Evolutionary conservation across 1,140 invertebrate genomes (phyloP).

Genomic region (Dendrolimus kikuchii): DNA sequence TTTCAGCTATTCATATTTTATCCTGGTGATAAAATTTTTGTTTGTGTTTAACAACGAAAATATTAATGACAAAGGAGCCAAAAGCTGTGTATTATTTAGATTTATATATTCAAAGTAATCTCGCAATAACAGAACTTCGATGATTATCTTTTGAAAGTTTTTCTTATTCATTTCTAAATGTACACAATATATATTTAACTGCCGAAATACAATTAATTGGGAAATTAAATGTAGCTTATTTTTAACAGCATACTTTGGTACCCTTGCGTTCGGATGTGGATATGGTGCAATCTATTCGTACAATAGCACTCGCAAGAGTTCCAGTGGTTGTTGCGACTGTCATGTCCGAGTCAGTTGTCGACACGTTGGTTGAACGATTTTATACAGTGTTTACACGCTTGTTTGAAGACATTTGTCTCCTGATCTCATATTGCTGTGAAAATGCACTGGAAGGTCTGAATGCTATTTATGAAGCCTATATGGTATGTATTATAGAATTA

Average conservation of each 20-base stretch:
- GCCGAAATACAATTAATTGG: too few relatives aligned
- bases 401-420: slow-evolving; percentile 34
- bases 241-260: slow-evolving; percentile 18
- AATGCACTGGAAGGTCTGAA: slow-evolving; percentile 27
- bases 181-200: too few relatives aligned
- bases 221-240: background rate
- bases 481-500: slow-evolving; percentile 22
- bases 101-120: too few relatives aligned
- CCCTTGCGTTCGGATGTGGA: slow-evolving; percentile 25
- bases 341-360: slow-evolving; percentile 13
- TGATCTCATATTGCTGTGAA: slow-evolving; percentile 26
- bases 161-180: too few relatives aligned
- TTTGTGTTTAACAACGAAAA: too few relatives aligned
- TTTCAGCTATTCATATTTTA: too few relatives aligned
- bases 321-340: slow-evolving; percentile 22
- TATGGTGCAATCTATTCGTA: slow-evolving; percentile 25
- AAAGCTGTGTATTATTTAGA: too few relatives aligned
- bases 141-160: too few relatives aligned
- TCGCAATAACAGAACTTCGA: too few relatives aligned
- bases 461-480: slow-evolving; percentile 17
- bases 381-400: slow-evolving; percentile 26
- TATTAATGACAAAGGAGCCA: too few relatives aligned
- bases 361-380: slow-evolving; percentile 24
- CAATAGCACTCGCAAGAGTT: slow-evolving; percentile 21
- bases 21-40: too few relatives aligned